Percentiles rank a stretch among this genome's conserved stretches.
Conservation (phyloP, 2,797 vertebrate species). For the Calcarius lapponicus region DNA sequence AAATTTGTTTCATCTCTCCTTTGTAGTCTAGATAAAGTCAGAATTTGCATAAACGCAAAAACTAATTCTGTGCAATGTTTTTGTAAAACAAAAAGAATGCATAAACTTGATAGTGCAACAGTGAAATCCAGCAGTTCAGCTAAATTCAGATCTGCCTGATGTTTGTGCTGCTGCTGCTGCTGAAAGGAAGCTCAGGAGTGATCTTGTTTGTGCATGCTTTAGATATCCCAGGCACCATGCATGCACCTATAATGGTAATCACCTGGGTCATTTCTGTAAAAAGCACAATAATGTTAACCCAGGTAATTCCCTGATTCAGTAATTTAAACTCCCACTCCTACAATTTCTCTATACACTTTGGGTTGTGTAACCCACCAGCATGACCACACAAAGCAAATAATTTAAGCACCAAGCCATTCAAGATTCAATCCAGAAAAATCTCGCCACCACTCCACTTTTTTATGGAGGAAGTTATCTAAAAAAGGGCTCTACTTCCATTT, state of each 20-base stretch:
- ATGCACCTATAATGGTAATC: not conserved
- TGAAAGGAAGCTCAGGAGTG: not conserved
- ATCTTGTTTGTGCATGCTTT: not conserved
- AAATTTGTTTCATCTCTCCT: not conserved
- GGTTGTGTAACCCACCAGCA: not conserved
- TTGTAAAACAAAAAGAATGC: not conserved
- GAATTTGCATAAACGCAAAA: not conserved
- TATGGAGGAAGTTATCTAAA: not conserved
- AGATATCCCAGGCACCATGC: not conserved
- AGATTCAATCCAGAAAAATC: not conserved
- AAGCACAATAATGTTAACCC: not conserved
- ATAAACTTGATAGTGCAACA: not conserved
- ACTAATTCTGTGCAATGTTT: not conserved
- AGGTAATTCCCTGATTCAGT: not conserved
- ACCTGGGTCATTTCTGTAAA: constrained; percentile 14
- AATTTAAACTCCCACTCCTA: not conserved
- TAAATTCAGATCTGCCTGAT: not conserved
- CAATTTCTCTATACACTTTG: not conserved
- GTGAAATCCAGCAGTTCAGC: not conserved
- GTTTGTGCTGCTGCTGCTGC: not conserved
- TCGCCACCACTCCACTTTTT: not conserved
- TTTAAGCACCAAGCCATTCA: not conserved
- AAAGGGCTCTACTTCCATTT: not conserved
- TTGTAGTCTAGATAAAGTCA: not conserved
- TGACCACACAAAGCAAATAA: not conserved